Evolutionary conservation across 1,140 invertebrate species (phyloP), one percentile per base, ranked within the genome.

Genomic region (Pseudoatta argentina): DNA sequence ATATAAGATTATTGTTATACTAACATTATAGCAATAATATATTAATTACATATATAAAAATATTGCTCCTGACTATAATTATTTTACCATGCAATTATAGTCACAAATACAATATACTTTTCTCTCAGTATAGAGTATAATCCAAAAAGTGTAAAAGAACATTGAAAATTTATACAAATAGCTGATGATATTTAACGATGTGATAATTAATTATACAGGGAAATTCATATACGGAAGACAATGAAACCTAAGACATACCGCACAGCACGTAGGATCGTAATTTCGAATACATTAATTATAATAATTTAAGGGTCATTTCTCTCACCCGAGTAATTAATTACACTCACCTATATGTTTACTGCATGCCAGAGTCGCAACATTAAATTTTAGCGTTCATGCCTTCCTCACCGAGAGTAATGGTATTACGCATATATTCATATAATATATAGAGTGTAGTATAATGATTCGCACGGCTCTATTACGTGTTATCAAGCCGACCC

Each of bases 221-320:
- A n/a, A 14, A 39, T 75, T 3, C 14, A 5, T 10, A 7, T 24
- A 4, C 44, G 53, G 51, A 14, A 27, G 55, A 44, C 44, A 30
- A 7, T 14, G 63, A 61, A 61, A 30, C 10, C 27, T 53, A 30
- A 44, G 55, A 39, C 55, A 59, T 6, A 18, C n/a, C 30, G 6
- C n/a, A 7, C 21, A 7, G 3, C 66, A 61, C 8, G 7, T 57
- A 21, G 8, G 55, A 57, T 48, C 51, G 39, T 48, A 85, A 75
- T 85, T 30, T 51, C 18, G 53, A 85, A 81, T 76, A 27, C 14
- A 59, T 85, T 67, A 69, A 87, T 73, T 86, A n/a, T n/a, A n/a
- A n/a, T n/a, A 89, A 85, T 85, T n/a, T 27, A 21, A 34, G 48
- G n/a, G 67, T 21, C 57, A 72, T 73, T 63, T 86, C 61, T 82